phyloP scores from a whole-genome alignment of 1,140 invertebrate genomes.

The Mactra quadrangularis region DNA sequence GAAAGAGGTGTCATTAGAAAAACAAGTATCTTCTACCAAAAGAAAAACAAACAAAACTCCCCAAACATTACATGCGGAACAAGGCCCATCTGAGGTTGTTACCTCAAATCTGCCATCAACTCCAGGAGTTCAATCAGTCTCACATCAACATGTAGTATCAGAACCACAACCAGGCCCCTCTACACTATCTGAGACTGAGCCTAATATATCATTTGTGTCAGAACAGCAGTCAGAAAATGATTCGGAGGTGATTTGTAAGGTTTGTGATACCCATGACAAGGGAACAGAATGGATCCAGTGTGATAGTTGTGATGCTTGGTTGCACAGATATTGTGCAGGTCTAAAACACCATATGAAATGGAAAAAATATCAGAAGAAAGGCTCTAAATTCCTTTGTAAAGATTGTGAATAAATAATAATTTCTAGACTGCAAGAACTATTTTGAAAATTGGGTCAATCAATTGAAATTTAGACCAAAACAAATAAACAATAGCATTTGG shows the following conservation, averaged over 20 bases:
- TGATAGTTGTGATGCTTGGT: constrained; percentile 28
- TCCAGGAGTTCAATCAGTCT: too few relatives aligned
- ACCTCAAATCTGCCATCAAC: not conserved
- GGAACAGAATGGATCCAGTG: constrained; percentile 24
- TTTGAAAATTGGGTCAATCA: too few relatives aligned
- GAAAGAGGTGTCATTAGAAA: not conserved
- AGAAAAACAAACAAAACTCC: not conserved
- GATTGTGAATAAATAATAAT: constrained; percentile 24
- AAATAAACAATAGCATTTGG: too few relatives aligned
- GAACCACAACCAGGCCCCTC: constrained; percentile 20
- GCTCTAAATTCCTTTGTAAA: constrained; percentile 5
- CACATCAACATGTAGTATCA: too few relatives aligned
- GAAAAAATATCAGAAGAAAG: constrained; percentile 38
- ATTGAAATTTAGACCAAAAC: too few relatives aligned
- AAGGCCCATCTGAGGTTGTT: not conserved
- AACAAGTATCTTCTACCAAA: not conserved
- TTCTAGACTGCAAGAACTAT: too few relatives aligned
- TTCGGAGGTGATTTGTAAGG: not conserved
- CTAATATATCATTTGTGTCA: too few relatives aligned
- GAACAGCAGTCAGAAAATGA: not conserved
- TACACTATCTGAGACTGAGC: not conserved
- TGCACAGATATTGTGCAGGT: constrained; percentile 26
- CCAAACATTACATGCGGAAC: not conserved
- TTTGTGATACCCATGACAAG: not conserved
- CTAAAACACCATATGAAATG: constrained; percentile 21